Evolutionary conservation across 2,113 vertebrate species (phyloP).

Genomic region (Festucalex cinctus): DNA sequence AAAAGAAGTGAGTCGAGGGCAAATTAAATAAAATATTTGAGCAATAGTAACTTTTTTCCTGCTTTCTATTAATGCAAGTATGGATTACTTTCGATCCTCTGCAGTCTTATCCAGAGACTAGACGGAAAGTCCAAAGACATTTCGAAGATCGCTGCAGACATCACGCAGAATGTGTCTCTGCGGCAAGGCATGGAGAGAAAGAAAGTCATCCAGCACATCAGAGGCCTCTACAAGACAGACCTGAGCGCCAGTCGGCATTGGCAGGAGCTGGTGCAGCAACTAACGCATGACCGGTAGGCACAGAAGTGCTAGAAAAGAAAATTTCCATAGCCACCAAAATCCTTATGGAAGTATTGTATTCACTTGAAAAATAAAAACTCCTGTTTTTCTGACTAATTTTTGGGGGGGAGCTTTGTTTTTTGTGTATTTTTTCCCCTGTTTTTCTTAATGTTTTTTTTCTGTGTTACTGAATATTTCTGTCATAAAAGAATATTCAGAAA

Average conservation of each 20-base stretch:
- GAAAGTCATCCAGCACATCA: slow-evolving; percentile 96
- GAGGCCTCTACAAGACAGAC: slow-evolving; percentile 90
- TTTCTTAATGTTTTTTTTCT: no score
- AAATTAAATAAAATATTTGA: no score
- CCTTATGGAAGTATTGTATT: no score
- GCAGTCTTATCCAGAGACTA: slow-evolving; percentile 92
- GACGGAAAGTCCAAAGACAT: slow-evolving; percentile 93
- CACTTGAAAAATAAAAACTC: no score
- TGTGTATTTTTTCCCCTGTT: no score
- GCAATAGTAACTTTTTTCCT: slow-evolving; percentile 5
- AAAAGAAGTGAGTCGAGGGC: slow-evolving; percentile 79
- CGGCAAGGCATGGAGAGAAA: slow-evolving; percentile 95
- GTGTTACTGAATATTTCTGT: no score
- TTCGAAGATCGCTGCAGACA: slow-evolving; percentile 94
- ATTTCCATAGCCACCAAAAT: no score
- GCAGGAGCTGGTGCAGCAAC: slow-evolving; percentile 94
- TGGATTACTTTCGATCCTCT: not conserved
- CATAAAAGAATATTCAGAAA: no score
- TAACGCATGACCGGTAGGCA: slow-evolving; percentile 83
- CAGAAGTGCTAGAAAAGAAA: not conserved
- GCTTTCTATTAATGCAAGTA: not conserved
- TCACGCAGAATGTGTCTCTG: slow-evolving; percentile 93
- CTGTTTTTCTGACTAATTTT: no score
- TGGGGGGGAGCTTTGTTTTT: no score
- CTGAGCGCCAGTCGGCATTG: slow-evolving; percentile 92